These are phyloP conservation scores for Tyrannus savana DNA, from an alignment of 2,113 vertebrate genomes.

Conservation along the genomic window DNA sequence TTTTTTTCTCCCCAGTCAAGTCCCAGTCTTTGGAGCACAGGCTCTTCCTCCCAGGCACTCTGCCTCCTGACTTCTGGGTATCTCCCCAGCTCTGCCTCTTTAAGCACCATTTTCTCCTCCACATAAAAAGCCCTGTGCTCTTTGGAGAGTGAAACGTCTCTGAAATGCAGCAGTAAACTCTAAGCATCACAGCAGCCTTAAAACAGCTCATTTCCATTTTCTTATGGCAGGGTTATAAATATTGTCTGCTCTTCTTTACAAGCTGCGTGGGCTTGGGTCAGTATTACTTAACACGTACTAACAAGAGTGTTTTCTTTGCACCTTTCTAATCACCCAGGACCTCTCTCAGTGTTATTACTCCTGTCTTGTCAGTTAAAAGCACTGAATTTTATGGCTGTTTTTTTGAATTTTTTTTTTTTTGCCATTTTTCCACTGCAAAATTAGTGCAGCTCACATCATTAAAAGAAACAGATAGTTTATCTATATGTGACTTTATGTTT, in stretches of 20 bases:
- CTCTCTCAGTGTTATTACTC: neutral
- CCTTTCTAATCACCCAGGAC: neutral
- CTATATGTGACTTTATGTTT: neutral
- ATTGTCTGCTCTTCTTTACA: neutral
- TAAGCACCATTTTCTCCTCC: neutral
- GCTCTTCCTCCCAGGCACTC: conserved; percentile 22
- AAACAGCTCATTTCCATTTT: neutral
- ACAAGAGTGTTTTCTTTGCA: neutral
- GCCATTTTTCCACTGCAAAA: neutral
- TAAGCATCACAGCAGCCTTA: neutral
- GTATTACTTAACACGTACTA: neutral
- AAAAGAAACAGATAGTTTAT: neutral
- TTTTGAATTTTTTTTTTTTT: neutral
- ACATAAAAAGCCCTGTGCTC: neutral
- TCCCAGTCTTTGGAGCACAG: neutral
- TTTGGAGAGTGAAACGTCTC: neutral
- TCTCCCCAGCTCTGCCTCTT: neutral
- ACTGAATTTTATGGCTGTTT: neutral
- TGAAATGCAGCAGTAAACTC: conserved; percentile 10
- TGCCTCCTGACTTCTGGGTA: neutral
- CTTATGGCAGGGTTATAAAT: neutral
- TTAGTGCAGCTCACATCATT: neutral
- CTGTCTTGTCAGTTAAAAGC: neutral
- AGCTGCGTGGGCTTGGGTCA: neutral
- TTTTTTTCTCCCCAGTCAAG: neutral